Evolutionary conservation across 1,140 invertebrate genomes (phyloP).

Genomic region (Drosophila insularis): DNA sequence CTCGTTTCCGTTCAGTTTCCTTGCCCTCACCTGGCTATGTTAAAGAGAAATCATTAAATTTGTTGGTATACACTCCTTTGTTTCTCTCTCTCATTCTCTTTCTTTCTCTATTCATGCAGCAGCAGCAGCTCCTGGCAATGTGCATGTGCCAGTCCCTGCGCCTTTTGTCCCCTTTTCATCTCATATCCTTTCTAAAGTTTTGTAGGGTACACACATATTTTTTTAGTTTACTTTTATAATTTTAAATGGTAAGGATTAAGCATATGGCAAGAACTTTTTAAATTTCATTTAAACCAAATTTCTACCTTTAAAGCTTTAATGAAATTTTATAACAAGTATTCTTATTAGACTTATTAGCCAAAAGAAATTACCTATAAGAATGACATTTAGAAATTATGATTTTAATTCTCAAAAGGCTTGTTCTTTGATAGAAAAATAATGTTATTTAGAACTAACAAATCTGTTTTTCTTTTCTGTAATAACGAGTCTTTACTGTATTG

Average conservation of each 20-base stretch:
- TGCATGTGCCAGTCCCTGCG: background rate
- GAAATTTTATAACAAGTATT: too few species aligned
- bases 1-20: conserved; percentile 37
- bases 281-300: too few species aligned
- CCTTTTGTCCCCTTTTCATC: background rate
- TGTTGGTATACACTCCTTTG: conserved; percentile 78
- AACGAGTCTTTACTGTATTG: conserved; percentile 22
- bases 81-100: conserved; percentile 30
- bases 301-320: too few species aligned
- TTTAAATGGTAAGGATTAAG: background rate
- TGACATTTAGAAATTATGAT: too few species aligned
- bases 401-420: too few species aligned
- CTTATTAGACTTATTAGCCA: too few species aligned
- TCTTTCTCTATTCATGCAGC: background rate
- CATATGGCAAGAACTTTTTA: background rate
- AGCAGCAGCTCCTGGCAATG: background rate
- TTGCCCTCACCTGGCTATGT: conserved; percentile 52
- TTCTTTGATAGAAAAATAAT: too few species aligned
- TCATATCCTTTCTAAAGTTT: background rate
- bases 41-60: conserved; percentile 76
- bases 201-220: background rate
- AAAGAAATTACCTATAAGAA: too few species aligned
- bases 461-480: background rate
- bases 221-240: background rate
- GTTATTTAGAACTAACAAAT: too few species aligned